These are phyloP conservation scores for Ennomos erosarius DNA, from an alignment of 2,888 invertebrate species.

Conservation along the genomic window DNA sequence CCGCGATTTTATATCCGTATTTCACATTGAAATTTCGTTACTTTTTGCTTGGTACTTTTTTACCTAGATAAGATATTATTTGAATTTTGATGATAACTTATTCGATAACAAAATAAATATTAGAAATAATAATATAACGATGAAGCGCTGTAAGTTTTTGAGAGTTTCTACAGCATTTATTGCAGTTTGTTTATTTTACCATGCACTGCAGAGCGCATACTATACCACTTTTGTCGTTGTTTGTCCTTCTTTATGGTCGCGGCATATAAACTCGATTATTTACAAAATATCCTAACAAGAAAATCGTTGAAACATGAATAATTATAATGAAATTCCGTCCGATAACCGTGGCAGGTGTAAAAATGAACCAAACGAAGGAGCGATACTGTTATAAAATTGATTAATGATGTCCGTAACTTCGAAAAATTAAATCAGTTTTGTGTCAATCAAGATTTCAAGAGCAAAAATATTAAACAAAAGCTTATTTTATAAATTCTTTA, in stretches of 20 bases:
- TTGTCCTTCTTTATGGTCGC: too few relatives aligned
- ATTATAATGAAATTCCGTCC: constrained; percentile 23
- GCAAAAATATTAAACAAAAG: constrained; percentile 27
- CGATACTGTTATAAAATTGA: constrained; percentile 34
- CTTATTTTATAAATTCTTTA: constrained; percentile 6
- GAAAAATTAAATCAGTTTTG: constrained; percentile 32
- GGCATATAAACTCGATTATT: too few relatives aligned
- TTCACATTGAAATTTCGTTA: constrained; percentile 51
- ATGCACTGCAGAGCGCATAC: too few relatives aligned
- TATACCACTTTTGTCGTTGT: too few relatives aligned
- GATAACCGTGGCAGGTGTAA: constrained; percentile 34
- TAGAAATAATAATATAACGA: too few relatives aligned
- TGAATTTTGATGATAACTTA: too few relatives aligned
- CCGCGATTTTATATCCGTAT: constrained; percentile 65
- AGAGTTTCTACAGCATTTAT: too few relatives aligned
- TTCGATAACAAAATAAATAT: too few relatives aligned
- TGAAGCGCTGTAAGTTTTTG: too few relatives aligned
- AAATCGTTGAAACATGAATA: constrained; percentile 11
- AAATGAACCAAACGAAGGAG: constrained; percentile 29
- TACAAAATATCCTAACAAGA: constrained; percentile 26
- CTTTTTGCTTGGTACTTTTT: constrained; percentile 26
- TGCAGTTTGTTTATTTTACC: too few relatives aligned
- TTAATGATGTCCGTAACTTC: constrained; percentile 31
- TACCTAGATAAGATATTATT: constrained; percentile 1
- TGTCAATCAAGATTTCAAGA: constrained; percentile 33